Conservation (phyloP, 2,797 vertebrate genomes). For the Pogoniulus pusillus region DNA sequence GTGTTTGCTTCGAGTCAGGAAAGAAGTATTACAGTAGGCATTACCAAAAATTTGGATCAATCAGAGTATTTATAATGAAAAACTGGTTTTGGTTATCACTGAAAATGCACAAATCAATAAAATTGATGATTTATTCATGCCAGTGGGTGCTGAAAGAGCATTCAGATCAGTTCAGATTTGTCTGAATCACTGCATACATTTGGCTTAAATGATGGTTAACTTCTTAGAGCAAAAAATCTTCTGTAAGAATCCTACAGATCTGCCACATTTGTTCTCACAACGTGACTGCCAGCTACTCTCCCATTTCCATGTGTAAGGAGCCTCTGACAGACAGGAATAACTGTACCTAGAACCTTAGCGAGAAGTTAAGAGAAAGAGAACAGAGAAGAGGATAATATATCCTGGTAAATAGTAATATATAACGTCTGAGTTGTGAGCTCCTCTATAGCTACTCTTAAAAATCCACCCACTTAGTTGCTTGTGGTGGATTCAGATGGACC, state of each 20-base stretch:
- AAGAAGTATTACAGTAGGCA: not conserved
- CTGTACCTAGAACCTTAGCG: not conserved
- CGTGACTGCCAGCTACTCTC: not conserved
- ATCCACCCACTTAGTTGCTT: not conserved
- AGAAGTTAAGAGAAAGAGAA: not conserved
- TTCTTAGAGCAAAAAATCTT: slow-evolving; percentile 23
- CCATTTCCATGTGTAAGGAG: not conserved
- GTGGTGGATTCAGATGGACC: not conserved
- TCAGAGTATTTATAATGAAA: slow-evolving; percentile 18
- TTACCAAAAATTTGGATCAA: not conserved
- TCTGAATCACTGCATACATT: slow-evolving; percentile 1
- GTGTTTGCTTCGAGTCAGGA: not conserved
- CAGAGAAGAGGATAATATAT: not conserved
- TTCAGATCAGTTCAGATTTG: not conserved
- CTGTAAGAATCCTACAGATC: slow-evolving; percentile 18
- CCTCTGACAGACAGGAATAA: not conserved
- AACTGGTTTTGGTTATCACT: not conserved
- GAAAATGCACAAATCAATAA: slow-evolving; percentile 2
- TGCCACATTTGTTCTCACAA: not conserved
- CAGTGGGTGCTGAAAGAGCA: slow-evolving; percentile 11
- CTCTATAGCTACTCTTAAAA: not conserved
- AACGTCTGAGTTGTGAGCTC: not conserved
- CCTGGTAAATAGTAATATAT: not conserved
- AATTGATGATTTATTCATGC: slow-evolving; percentile 16
- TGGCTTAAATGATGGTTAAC: slow-evolving; percentile 6